Base-by-base conservation (phyloP, 30 jellyfish, hydroid and myxozoan species). In the Aurelia sp. region DNA sequence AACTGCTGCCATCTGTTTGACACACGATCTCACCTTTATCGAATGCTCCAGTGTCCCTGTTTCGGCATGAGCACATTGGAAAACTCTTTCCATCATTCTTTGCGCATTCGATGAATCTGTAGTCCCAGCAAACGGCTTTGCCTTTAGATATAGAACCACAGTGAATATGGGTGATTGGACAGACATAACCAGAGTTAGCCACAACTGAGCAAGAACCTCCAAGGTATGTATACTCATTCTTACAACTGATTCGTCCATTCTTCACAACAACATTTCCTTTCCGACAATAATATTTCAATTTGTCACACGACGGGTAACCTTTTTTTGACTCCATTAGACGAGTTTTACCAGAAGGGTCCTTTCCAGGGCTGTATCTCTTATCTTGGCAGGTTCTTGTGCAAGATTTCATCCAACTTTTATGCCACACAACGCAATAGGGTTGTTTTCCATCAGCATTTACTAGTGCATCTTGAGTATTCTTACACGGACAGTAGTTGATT, bases 111-210 rank as follows among this genome's bases (percentile, higher is more conserved):
- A 66, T 66, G 48, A 66, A 66, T 66, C 76, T 66, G 20, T 66
- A 66, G 48, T 66, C 76, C 76, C 76, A 66, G 76, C 76, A 66
- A 6, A 66, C 76, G 15, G 76, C 76, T 66, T 66, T 66, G 6
- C 76, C 76, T 7, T 66, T 19, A 0, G 76, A 66, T 57, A 66
- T 23, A 16, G 48, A 19, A 5, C 76, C 76, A 66, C 76, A 66
- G 48, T 66, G 76, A 16, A 66, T 66, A 21, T 19, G n/a, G 48
- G 58, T 16, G 18, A 66, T 66, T 66, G 76, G 76, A 16, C 76
- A 66, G 17, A 66, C 48, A 23, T 66, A 66, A 47, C 76, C 76
- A 4, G 76, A 23, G 4, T 22, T 6, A 18, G 76, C 59, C 11
- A 66, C 44, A 47, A 66, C n/a, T 66, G 0, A 4, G 55, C 76